These are phyloP conservation scores for Actias luna DNA, from an alignment of 2,888 invertebrate species.

Conservation along the genomic window DNA sequence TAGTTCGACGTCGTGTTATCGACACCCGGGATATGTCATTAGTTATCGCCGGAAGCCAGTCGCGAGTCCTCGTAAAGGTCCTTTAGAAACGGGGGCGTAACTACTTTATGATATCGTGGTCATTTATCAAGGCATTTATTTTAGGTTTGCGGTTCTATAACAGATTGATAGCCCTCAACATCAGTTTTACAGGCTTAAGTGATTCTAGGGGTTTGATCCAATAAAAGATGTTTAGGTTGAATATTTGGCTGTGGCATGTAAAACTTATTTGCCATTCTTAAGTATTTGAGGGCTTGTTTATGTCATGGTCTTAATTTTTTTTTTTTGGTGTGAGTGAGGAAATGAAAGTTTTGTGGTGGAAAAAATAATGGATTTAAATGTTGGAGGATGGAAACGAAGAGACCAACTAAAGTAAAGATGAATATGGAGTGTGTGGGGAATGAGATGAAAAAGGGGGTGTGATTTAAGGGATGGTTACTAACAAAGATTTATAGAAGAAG, in stretches of 20 bases:
- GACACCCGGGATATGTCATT: conserved; percentile 7
- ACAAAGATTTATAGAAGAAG: too few species aligned
- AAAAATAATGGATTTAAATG: too few species aligned
- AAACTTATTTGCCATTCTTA: neutral
- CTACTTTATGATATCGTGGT: conserved; percentile 14
- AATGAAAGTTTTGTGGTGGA: too few species aligned
- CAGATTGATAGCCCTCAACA: neutral
- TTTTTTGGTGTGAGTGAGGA: too few species aligned
- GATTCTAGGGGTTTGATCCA: neutral
- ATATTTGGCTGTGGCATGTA: neutral
- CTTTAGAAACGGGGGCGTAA: conserved; percentile 15
- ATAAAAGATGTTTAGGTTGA: neutral
- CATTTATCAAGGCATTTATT: conserved; percentile 18
- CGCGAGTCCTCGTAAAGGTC: conserved; percentile 9
- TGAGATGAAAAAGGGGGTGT: too few species aligned
- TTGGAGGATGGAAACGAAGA: too few species aligned
- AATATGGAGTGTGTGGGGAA: too few species aligned
- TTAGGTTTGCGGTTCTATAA: conserved; percentile 1
- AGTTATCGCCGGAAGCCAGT: conserved; percentile 12
- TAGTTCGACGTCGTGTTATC: conserved; percentile 14
- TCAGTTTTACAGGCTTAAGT: neutral
- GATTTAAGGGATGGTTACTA: too few species aligned
- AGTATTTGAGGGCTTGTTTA: neutral
- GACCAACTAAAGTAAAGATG: too few species aligned
- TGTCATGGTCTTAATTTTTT: neutral